Evolutionary conservation across 2,888 invertebrate genomes (phyloP), one percentile per base, ranked within the genome.

Genomic region (Plebejus melissa): DNA sequence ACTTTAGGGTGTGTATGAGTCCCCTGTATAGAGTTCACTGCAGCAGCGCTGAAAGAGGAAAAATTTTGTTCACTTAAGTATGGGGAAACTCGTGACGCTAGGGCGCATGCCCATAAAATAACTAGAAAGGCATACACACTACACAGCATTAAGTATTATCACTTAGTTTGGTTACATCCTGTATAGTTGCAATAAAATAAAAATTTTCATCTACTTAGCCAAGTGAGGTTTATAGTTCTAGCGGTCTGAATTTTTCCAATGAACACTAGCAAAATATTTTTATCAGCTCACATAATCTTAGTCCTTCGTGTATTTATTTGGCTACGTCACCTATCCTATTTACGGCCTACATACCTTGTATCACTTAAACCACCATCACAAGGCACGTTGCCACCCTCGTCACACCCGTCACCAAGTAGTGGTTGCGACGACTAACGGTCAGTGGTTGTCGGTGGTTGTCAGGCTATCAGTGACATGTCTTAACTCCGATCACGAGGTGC

Each of bases 401-500:
- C 32, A 65, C 65, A 65, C 65, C 9, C 22, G 11, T 28, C 60
- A 60, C 28, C 11, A 58, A n/a, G 7, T 9, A 60, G 60, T 28
- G 28, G 32, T 36, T 60, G 9, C 28, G 11, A 36, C 65, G 32
- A 65, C 65, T 65, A 13, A 32, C 13, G 65, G 65, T 32, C 65
- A 11, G 11, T 13, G 13, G 13, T 65, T 65, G 65, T 32, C 65
- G 16, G 11, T 32, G 13, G 13, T 32, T 65, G 32, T 32, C 65
- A 11, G 11, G 79, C 76, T 79, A 80, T 79, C 79, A 79, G 78
- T 77, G 78, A 78, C 74, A 79, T 76, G 80, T 76, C 82, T 80
- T 81, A 82, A 82, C 80, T 82, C 80, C 80, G 76, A 86, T 88
- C 89, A 88, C 88, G 87, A 87, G 87, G 85, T 85, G 82, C 82